Evolutionary conservation across 2,113 vertebrate genomes (phyloP), one percentile per base, ranked within the genome.

Genomic region (Strix aluco): DNA sequence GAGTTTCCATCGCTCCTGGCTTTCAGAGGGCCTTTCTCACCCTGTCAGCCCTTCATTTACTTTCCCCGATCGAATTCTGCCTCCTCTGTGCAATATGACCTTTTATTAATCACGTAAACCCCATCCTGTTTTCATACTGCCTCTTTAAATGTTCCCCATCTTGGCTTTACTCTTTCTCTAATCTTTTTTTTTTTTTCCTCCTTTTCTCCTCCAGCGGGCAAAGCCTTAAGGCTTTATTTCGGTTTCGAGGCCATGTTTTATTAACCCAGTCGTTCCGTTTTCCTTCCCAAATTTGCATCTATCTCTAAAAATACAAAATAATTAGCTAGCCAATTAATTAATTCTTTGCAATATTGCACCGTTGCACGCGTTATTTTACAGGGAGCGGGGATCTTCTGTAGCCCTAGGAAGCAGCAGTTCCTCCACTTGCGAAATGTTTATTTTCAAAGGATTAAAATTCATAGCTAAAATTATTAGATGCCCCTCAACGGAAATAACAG

Each of bases 21-120:
- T 93, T 72, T 81, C 77, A 63, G 79, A 94, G 36, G 65, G 75
- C 65, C 61, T 94, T 94, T 92, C 69, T 92, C 59, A 74, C 57
- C 9, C 25, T 61, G 25, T 67, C 86, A 88, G 34, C 44, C 51
- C 40, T 86, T 93, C 63, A 63, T 69, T 86, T 94, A 32, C 77
- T 65, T 90, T 94, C 7, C 6, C 30, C 1, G 38, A 81, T 90
- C 72, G 57, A 95, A 86, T 93, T 94, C 55, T 95, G 82, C 65
- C 55, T 94, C 15, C 34, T 93, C 86, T 85, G 72, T 96, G 73
- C 90, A 93, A 92, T 84, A 91, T 36, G 72, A 84, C 92, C 90
- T 94, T 88, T 92, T 81, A 93, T 93, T 92, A 96, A 80, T 70
- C 57, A 79, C 26, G 1, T 63, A 90, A 90, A 71, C 18, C 29